Evolutionary conservation across 2,888 invertebrate species (phyloP).

Genomic region (Brachylomia viminalis): DNA sequence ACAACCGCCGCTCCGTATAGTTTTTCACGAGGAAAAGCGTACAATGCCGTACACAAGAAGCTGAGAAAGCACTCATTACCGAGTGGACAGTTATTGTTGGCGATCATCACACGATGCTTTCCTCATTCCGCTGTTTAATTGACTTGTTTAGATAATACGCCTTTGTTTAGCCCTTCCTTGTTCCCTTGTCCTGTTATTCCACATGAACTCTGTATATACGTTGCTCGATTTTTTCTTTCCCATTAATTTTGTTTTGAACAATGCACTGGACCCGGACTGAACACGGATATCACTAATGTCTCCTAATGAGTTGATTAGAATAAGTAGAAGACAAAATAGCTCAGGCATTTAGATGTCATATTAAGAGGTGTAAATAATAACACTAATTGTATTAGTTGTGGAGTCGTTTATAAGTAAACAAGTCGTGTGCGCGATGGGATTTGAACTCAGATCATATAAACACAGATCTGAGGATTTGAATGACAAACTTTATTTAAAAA

Average conservation of each 20-base stretch:
- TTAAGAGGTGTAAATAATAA: neutral
- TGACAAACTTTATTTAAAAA: no score
- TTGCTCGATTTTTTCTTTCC: neutral
- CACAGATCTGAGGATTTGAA: no score
- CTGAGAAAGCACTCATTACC: constrained; percentile 78
- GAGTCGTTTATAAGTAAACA: neutral
- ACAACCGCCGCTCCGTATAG: constrained; percentile 74
- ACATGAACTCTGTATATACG: constrained; percentile 16
- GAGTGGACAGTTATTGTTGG: constrained; percentile 86
- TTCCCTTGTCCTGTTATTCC: constrained; percentile 54
- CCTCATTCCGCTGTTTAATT: constrained; percentile 80
- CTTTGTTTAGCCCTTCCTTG: constrained; percentile 60
- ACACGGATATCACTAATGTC: neutral
- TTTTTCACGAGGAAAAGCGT: constrained; percentile 88
- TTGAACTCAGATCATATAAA: no score
- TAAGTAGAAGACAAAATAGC: neutral
- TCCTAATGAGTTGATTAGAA: no score
- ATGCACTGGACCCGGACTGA: neutral
- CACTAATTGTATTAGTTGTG: neutral
- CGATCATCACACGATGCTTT: constrained; percentile 81
- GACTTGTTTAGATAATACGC: constrained; percentile 67
- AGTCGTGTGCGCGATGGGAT: no score
- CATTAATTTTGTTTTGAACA: neutral
- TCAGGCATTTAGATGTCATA: no score
- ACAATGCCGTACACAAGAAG: constrained; percentile 83